Evolutionary conservation across 2,113 vertebrate species (phyloP), one percentile per base, ranked within the genome.

Genomic region (Madoqua kirkii): DNA sequence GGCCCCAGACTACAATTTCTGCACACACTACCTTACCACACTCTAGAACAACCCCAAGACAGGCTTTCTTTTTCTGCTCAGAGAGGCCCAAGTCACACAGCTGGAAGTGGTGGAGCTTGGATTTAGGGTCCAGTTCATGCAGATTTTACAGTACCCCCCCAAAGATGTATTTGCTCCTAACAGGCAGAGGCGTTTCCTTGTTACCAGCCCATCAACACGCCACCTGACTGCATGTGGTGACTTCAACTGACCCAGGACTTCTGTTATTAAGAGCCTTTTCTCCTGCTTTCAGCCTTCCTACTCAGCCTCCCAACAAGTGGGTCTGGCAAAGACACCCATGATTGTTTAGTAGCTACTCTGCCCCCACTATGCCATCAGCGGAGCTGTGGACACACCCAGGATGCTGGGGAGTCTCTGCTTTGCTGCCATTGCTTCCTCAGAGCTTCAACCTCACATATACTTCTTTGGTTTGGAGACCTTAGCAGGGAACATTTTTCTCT

Each of bases 61-160:
- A 74, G 89, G 86, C 92, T 82, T 54, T 81, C 21, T 71, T 60
- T 54, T 29, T 2, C n/a, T 43, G 57, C 62, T 93, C 62, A 87
- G 48, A 87, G 82, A 89, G 78, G 67, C 52, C 60, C 84, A 95
- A 83, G 83, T 74, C 93, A 71, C 50, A 96, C 31, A 92, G 96
- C 40, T 62, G 59, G 31, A 89, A 54, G 85, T 29, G 64, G 82
- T 33, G 17, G 8, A 82, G 94, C 87, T 84, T 11, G 59, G 52
- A 59, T n/a, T 89, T 79, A 95, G 60, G 95, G 13, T 33, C 78
- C 50, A 94, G 86, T 55, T 33, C 78, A 29, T 6, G 6, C 54
- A 5, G 57, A 52, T 40, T 94, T 87, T 93, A 36, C 33, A 71
- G 25, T 25, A 89, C 36, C 48, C 74, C 81, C 54, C 92, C 31